Evolutionary conservation across 2,113 vertebrate genomes (phyloP), one percentile per base, ranked within the genome.

Genomic region (Tetrao urogallus): DNA sequence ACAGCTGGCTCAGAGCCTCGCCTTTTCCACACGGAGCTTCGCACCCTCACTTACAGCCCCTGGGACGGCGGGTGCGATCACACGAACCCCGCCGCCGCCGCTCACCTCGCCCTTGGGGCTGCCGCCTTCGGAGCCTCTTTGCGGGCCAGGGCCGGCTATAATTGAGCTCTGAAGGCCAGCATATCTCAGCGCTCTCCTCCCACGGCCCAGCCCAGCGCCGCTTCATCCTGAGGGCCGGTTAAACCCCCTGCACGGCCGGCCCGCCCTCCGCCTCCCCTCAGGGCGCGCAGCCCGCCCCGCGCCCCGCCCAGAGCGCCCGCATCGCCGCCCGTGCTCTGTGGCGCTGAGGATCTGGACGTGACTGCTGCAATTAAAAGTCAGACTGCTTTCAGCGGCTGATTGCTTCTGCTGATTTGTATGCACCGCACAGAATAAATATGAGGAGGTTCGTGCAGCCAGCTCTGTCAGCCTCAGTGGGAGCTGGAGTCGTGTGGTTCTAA

Each of bases 351-450:
- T 20, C 32, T 42, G 7, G 18, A 15, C 25, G 30, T 27, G 48
- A 54, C 6, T 36, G 6, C 13, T 58, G 40, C n/a, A 79, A 42
- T 61, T 77, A 38, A 86, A 86, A 70, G 0, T 36, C 15, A 57
- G 52, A 42, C 66, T 80, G 11, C 40, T 42, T 22, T 16, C 22
- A 65, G 61, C 20, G 38, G 2, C 57, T 78, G 63, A 58, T 74
- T 80, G 40, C 36, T 27, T 45, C n/a, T 3, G 60, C 45, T 58
- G 47, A 56, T 42, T 81, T 74, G 70, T 56, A 28, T 64, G 3
- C 1, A 9, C 48, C 70, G 56, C 1, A 0, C 20, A 28, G 32
- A 0, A 0, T 63, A 63, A 75, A 8, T 0, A 2, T 10, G 32
- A 72, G 30, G 25, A 80, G 56, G 45, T 58, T 40, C 13, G 17